phyloP scores from a whole-genome alignment of 23 tunicate species.

The Styela plicata region DNA sequence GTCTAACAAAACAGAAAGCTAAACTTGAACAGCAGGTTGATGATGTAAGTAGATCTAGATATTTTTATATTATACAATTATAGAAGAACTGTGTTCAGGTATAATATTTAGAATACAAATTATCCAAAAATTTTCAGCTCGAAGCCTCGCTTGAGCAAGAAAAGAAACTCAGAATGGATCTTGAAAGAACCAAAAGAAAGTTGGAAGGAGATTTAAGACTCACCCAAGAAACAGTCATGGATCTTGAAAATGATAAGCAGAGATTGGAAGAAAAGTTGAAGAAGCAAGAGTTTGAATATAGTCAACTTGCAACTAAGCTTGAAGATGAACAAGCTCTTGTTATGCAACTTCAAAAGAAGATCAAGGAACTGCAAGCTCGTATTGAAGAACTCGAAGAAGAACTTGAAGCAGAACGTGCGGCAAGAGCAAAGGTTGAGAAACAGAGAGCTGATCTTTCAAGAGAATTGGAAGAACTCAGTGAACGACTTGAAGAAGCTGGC shows the following conservation, averaged over 20 bases:
- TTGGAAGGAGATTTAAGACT: conserved; percentile 85
- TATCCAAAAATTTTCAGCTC: conserved; percentile 47
- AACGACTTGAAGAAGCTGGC: conserved; percentile 59
- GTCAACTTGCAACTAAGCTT: conserved; percentile 80
- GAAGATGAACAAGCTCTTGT: conserved; percentile 99
- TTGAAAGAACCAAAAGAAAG: conserved; percentile 89
- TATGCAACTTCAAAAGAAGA: conserved; percentile 88
- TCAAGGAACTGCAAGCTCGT: conserved; percentile 91
- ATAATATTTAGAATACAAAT: too few relatives aligned
- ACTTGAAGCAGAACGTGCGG: conserved; percentile 43
- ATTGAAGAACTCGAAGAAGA: conserved; percentile 60
- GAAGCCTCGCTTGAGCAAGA: conserved; percentile 96
- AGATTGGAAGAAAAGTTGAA: conserved; percentile 84
- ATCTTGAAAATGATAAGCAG: conserved; percentile 88
- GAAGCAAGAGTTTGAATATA: conserved; percentile 95
- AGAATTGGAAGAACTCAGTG: conserved; percentile 47
- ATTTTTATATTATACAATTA: background rate
- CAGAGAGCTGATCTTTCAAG: conserved; percentile 41
- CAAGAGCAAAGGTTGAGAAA: conserved; percentile 42
- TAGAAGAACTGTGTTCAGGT: too few relatives aligned
- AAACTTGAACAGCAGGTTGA: conserved; percentile 97
- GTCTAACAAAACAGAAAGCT: conserved; percentile 76
- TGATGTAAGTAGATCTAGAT: conserved; percentile 49
- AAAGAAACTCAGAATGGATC: conserved; percentile 89
- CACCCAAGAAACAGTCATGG: conserved; percentile 88